These are phyloP conservation scores for Keiferia lycopersicella DNA, from an alignment of 2,888 invertebrate genomes.

Conservation along the genomic window DNA sequence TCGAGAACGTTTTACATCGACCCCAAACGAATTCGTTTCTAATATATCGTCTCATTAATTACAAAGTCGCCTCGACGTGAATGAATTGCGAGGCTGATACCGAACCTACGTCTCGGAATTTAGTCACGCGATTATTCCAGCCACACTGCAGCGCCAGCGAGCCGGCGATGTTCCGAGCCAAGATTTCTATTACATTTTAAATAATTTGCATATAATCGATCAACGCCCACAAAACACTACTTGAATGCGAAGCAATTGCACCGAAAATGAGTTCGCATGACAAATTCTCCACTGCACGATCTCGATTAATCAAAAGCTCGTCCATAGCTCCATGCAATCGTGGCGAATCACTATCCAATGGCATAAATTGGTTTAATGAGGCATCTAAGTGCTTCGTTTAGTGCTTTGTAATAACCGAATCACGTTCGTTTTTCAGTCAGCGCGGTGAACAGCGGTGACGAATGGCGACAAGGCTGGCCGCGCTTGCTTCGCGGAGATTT, in stretches of 20 bases:
- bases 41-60: slow-evolving; percentile 68
- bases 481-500: slow-evolving; percentile 54
- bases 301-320: slow-evolving; percentile 56
- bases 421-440: slow-evolving; percentile 70
- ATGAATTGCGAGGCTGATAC: slow-evolving; percentile 59
- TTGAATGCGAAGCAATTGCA: slow-evolving; percentile 31
- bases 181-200: slow-evolving; percentile 53
- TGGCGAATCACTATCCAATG: slow-evolving; percentile 68
- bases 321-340: slow-evolving; percentile 62
- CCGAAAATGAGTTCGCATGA: slow-evolving; percentile 37
- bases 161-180: slow-evolving; percentile 48
- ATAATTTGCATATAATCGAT: slow-evolving; percentile 58
- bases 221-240: slow-evolving; percentile 40
- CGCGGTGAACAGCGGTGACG: slow-evolving; percentile 55
- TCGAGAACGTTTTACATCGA: slow-evolving; percentile 50
- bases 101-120: slow-evolving; percentile 56
- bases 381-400: slow-evolving; percentile 65
- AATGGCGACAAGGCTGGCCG: slow-evolving; percentile 58
- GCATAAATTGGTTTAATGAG: slow-evolving; percentile 73
- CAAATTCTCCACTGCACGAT: slow-evolving; percentile 49
- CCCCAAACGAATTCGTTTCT: slow-evolving; percentile 62
- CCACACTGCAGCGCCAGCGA: slow-evolving; percentile 40
- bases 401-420: slow-evolving; percentile 69
- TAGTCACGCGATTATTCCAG: slow-evolving; percentile 66
- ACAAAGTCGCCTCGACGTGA: slow-evolving; percentile 56